A percentile compares a stretch with the other conserved stretches of the same genome.
Evolutionary conservation across 2,888 invertebrate species (phyloP).

Genomic region (Cryptus viduatorius): DNA sequence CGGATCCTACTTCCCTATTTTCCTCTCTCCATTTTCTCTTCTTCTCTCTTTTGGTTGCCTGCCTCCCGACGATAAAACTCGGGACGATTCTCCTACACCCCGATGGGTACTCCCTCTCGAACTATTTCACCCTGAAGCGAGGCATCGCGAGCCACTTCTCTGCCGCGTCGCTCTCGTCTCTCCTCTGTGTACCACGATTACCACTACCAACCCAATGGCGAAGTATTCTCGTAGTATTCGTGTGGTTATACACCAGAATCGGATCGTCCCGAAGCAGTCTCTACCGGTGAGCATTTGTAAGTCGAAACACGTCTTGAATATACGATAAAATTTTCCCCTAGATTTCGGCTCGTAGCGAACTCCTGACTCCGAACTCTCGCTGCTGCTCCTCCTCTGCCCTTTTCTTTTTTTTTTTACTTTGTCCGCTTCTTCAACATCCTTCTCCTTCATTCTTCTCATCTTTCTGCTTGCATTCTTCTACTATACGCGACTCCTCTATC

Average conservation of each 20-base stretch:
- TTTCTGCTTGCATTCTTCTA: slow-evolving; percentile 16
- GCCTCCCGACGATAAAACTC: slow-evolving; percentile 26
- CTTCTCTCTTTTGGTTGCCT: neutral
- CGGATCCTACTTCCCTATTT: slow-evolving; percentile 37
- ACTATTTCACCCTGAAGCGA: slow-evolving; percentile 47
- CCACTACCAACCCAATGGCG: slow-evolving; percentile 12
- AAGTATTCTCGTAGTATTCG: slow-evolving; percentile 13
- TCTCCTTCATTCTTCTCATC: slow-evolving; percentile 27
- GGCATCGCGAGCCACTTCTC: slow-evolving; percentile 45
- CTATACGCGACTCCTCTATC: neutral
- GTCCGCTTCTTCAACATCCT: slow-evolving; percentile 19
- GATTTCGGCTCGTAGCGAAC: slow-evolving; percentile 73
- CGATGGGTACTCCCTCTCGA: slow-evolving; percentile 8
- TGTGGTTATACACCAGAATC: slow-evolving; percentile 12
- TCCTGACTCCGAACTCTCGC: slow-evolving; percentile 52
- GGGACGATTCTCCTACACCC: slow-evolving; percentile 34
- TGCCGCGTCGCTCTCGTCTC: slow-evolving; percentile 2
- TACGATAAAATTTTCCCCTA: slow-evolving; percentile 83
- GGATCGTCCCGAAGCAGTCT: slow-evolving; percentile 20
- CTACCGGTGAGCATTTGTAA: slow-evolving; percentile 72
- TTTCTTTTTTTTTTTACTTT: slow-evolving; percentile 13
- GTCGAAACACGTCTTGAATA: slow-evolving; percentile 83
- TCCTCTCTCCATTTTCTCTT: slow-evolving; percentile 52
- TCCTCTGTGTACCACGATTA: slow-evolving; percentile 9
- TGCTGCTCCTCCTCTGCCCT: slow-evolving; percentile 29